Evolutionary conservation across 2,797 vertebrate genomes (phyloP).

Genomic region (Pipistrellus nathusii): DNA sequence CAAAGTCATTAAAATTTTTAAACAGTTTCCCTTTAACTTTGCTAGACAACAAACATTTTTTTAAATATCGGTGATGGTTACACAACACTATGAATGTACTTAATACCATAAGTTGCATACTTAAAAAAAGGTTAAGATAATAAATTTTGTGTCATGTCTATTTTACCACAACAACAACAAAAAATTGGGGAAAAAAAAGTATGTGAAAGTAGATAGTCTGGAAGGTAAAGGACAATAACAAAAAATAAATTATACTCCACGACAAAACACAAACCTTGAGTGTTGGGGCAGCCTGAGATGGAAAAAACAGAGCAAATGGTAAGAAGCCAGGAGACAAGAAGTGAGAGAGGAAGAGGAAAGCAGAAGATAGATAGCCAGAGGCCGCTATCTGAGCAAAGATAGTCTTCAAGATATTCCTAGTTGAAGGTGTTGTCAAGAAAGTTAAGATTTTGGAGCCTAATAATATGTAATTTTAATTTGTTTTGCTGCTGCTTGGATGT

Average conservation of each 20-base stretch:
- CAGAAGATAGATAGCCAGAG: not conserved
- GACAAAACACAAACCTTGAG: not conserved
- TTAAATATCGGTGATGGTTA: not conserved
- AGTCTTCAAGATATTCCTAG: not conserved
- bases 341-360: not conserved
- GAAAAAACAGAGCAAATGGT: not conserved
- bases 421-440: not conserved
- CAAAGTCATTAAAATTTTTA: too few species aligned
- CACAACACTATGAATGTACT: not conserved
- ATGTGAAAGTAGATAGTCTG: not conserved
- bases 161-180: not conserved
- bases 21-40: too few species aligned
- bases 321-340: not conserved
- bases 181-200: not conserved
- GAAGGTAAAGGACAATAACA: not conserved
- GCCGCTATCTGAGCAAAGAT: not conserved
- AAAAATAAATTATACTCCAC: not conserved
- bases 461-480: not conserved
- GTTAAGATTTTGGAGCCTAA: not conserved
- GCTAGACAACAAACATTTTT: too few species aligned
- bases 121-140: not conserved
- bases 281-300: not conserved
- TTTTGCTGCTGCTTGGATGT: not conserved
- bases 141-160: not conserved
- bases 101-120: not conserved